phyloP scores from a whole-genome alignment of 1,140 invertebrate species.

The Proales similis region DNA sequence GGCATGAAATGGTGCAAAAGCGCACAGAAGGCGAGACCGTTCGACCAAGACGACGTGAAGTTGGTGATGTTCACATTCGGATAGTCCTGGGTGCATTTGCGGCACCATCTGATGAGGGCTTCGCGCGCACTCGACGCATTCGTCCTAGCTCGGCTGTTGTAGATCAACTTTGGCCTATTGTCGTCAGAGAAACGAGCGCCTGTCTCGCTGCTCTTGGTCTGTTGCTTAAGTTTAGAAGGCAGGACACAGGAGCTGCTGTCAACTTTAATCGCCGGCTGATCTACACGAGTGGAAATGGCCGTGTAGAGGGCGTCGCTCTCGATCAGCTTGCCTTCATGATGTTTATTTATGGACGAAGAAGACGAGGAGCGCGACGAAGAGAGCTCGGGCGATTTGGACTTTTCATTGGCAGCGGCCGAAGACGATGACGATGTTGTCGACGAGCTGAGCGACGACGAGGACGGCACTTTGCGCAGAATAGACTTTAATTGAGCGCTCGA shows the following conservation, averaged over 20 bases:
- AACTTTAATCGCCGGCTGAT: not conserved
- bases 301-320: not conserved
- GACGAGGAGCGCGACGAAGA: slow-evolving; percentile 28
- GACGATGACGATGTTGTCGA: not conserved
- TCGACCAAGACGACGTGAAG: slow-evolving; percentile 89
- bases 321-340: not conserved
- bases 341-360: slow-evolving; percentile 1
- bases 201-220: slow-evolving; percentile 14
- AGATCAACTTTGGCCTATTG: too few species aligned
- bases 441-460: not conserved
- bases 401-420: slow-evolving; percentile 14
- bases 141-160: not conserved
- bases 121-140: slow-evolving; percentile 17
- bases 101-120: slow-evolving; percentile 25
- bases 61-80: slow-evolving; percentile 60
- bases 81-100: slow-evolving; percentile 16
- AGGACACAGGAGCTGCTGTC: slow-evolving; percentile 14
- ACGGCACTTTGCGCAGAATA: slow-evolving; percentile 16
- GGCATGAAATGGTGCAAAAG: slow-evolving; percentile 90
- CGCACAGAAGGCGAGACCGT: slow-evolving; percentile 91
- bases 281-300: too few species aligned
- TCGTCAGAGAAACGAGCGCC: too few species aligned
- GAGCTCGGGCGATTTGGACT: not conserved
- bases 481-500: slow-evolving; percentile 16
- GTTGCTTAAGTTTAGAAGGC: slow-evolving; percentile 13